Percentiles rank a stretch among this genome's conserved stretches.
These are phyloP conservation scores for Phalacrocorax pelagicus DNA, from an alignment of 2,113 vertebrate species.

Conservation along the genomic window DNA sequence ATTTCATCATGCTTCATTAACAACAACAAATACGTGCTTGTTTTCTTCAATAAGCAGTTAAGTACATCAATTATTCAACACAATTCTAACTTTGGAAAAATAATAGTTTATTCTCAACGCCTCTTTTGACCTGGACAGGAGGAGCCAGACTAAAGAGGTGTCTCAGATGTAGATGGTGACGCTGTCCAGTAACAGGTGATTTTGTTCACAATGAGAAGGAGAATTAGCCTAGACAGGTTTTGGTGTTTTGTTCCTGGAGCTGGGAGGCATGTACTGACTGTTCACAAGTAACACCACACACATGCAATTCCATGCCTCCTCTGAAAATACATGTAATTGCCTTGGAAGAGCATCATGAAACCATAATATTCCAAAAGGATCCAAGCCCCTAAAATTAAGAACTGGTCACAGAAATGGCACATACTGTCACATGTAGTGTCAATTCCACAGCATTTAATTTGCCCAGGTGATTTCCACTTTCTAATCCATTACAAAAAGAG, in stretches of 20 bases:
- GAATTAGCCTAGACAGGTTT: background rate
- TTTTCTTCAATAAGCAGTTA: background rate
- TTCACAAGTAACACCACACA: background rate
- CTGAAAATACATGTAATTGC: background rate
- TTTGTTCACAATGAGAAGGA: background rate
- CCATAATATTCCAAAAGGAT: background rate
- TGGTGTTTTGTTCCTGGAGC: background rate
- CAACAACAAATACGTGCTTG: background rate
- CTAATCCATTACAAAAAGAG: background rate
- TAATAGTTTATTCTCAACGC: background rate
- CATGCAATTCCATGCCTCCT: background rate
- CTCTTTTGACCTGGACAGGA: background rate
- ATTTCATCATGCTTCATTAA: background rate
- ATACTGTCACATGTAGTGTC: background rate
- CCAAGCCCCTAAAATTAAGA: background rate
- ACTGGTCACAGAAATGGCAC: background rate
- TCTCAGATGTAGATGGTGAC: background rate
- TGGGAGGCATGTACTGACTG: background rate
- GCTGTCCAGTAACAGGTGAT: background rate
- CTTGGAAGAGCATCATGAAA: background rate
- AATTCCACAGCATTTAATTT: background rate
- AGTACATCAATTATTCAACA: background rate
- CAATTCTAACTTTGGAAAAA: background rate
- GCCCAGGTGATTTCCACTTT: background rate
- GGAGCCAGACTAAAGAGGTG: background rate